Conservation (phyloP, 1,140 invertebrate genomes). For the Drosophila tristis region DNA sequence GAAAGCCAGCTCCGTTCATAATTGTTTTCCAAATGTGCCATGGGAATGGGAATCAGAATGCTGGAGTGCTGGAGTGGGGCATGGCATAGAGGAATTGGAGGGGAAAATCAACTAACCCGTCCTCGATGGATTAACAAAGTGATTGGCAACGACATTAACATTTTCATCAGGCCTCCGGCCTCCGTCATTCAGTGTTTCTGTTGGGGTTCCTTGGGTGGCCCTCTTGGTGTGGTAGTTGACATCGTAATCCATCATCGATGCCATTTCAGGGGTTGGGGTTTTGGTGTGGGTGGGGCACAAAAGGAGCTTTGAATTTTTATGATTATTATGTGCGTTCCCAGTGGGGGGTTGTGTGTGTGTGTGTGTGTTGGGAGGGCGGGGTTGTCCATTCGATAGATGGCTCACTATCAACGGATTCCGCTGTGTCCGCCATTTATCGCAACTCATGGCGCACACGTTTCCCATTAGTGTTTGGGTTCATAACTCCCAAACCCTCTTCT, state of each 20-base stretch:
- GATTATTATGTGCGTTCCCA: slow-evolving; percentile 65
- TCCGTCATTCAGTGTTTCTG: slow-evolving; percentile 19
- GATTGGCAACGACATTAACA: slow-evolving; percentile 81
- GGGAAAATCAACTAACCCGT: slow-evolving; percentile 65
- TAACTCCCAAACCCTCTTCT: not conserved
- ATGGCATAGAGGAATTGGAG: not conserved
- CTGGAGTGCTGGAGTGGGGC: too few relatives aligned
- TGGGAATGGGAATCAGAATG: slow-evolving; percentile 1
- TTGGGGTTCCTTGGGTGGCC: not conserved
- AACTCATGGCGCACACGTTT: slow-evolving; percentile 75
- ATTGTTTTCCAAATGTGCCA: slow-evolving; percentile 72
- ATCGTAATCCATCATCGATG: slow-evolving; percentile 78
- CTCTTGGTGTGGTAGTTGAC: slow-evolving; percentile 33
- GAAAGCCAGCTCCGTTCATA: slow-evolving; percentile 57
- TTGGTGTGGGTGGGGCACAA: not conserved
- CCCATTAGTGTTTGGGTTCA: slow-evolving; percentile 58
- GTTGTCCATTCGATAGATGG: slow-evolving; percentile 7
- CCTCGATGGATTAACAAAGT: slow-evolving; percentile 71
- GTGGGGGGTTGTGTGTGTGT: not conserved
- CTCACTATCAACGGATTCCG: slow-evolving; percentile 54
- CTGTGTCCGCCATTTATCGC: slow-evolving; percentile 71
- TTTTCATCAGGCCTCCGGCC: slow-evolving; percentile 74
- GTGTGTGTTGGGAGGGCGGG: not conserved
- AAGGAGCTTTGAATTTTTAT: slow-evolving; percentile 77
- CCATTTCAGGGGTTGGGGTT: slow-evolving; percentile 13